Evolutionary conservation across 2,888 invertebrate species (phyloP).

Genomic region (Tetanocera ferruginea): DNA sequence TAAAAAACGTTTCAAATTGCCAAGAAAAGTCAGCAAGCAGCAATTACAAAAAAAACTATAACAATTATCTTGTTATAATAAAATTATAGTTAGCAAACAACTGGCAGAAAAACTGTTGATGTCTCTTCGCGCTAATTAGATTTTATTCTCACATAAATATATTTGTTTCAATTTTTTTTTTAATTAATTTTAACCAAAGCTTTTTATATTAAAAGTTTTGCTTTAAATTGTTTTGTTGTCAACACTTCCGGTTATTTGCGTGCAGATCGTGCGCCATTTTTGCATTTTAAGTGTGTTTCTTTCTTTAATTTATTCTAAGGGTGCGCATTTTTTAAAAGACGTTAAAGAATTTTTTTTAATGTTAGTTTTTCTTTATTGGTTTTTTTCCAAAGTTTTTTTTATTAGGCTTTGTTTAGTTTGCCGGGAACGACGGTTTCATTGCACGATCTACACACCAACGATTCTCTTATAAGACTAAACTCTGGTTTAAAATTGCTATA

Average conservation of each 20-base stretch:
- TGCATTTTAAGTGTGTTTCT: not conserved
- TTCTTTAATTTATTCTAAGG: too few relatives aligned
- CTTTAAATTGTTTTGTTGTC: not conserved
- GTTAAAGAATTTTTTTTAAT: slow-evolving; percentile 16
- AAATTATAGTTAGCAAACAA: not conserved
- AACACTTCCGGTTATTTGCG: slow-evolving; percentile 4
- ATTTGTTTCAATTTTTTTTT: not conserved
- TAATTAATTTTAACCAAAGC: not conserved
- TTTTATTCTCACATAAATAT: not conserved
- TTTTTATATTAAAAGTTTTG: not conserved
- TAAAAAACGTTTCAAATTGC: slow-evolving; percentile 47
- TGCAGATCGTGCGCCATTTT: slow-evolving; percentile 10
- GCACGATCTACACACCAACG: slow-evolving; percentile 59
- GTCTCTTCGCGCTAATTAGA: not conserved
- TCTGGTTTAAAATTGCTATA: slow-evolving; percentile 58
- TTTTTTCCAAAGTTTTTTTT: not conserved
- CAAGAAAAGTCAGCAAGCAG: slow-evolving; percentile 34
- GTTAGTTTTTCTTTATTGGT: not conserved
- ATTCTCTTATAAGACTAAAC: slow-evolving; percentile 67
- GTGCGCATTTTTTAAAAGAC: not conserved
- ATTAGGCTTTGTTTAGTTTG: slow-evolving; percentile 3
- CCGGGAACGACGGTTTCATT: slow-evolving; percentile 26
- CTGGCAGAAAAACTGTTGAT: not conserved
- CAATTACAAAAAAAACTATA: slow-evolving; percentile 7
- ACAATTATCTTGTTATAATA: slow-evolving; percentile 15